These are phyloP conservation scores for Thunnus thynnus DNA, from an alignment of 2,113 vertebrate species.

Conservation along the genomic window DNA sequence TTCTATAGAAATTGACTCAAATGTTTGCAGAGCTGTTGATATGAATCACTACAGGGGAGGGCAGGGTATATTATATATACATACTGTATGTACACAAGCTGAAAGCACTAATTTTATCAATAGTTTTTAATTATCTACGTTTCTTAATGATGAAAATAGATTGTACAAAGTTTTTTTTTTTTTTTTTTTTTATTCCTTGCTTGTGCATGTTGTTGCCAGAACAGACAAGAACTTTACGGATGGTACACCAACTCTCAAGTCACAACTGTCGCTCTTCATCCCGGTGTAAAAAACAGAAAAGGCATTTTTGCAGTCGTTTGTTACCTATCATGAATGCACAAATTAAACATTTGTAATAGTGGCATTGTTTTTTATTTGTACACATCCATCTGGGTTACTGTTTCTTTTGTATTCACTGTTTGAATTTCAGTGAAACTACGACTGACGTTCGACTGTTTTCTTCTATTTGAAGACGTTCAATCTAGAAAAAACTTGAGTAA, in stretches of 20 bases:
- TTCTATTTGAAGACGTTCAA: background rate
- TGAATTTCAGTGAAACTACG: background rate
- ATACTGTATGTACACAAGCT: conserved; percentile 88
- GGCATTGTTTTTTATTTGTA: conserved; percentile 16
- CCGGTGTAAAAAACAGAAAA: conserved; percentile 76
- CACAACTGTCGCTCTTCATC: conserved; percentile 85
- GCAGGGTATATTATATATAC: conserved; percentile 81
- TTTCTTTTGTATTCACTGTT: background rate
- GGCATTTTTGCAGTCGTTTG: conserved; percentile 89
- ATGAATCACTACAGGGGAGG: conserved; percentile 76
- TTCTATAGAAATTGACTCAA: conserved; percentile 43
- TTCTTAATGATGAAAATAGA: conserved; percentile 92
- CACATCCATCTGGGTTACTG: no score
- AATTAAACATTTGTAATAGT: conserved; percentile 91
- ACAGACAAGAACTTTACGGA: conserved; percentile 86
- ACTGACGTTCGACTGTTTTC: background rate
- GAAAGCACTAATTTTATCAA: conserved; percentile 97
- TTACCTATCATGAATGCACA: conserved; percentile 90
- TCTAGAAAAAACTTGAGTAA: background rate
- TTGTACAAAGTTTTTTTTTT: conserved; percentile 93
- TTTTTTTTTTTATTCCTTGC: conserved; percentile 86
- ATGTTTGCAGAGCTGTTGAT: conserved; percentile 62
- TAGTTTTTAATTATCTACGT: conserved; percentile 87
- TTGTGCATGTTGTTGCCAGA: conserved; percentile 91
- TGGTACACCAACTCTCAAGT: conserved; percentile 93